Percentiles rank a stretch among this genome's conserved stretches.
Evolutionary conservation across 2,113 vertebrate genomes (phyloP).

Genomic region (Catharus fuscescens): DNA sequence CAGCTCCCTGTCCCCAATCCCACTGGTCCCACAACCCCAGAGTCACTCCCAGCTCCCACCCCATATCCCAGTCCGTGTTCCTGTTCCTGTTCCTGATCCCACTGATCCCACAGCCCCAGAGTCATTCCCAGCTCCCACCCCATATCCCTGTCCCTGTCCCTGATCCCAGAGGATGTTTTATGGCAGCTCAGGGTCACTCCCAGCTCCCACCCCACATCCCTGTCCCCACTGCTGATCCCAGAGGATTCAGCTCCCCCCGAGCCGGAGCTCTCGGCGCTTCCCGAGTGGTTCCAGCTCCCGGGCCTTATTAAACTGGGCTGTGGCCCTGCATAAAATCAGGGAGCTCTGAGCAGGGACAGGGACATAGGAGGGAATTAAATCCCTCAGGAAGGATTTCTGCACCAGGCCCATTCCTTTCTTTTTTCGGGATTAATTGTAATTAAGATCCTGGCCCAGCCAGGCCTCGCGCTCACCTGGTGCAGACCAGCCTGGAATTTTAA

Average conservation of each 20-base stretch:
- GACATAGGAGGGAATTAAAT: conserved; percentile 44
- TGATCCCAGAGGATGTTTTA: background rate
- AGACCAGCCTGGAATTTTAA: conserved; percentile 18
- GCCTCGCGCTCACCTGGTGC: background rate
- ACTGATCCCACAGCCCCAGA: too few relatives aligned
- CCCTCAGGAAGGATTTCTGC: conserved; percentile 47
- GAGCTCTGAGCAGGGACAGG: background rate
- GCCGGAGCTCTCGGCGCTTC: accelerated
- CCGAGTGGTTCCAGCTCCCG: background rate
- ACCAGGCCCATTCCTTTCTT: background rate
- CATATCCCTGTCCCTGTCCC: background rate
- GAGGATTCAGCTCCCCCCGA: background rate
- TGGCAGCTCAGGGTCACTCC: too few relatives aligned
- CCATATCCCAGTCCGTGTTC: too few relatives aligned
- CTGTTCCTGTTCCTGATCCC: too few relatives aligned
- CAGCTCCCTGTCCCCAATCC: too few relatives aligned
- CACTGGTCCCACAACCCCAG: too few relatives aligned
- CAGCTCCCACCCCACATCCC: background rate
- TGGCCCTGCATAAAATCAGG: conserved; percentile 64
- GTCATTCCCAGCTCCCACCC: background rate
- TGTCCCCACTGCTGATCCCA: accelerated
- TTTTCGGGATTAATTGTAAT: conserved; percentile 57
- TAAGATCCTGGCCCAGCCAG: conserved; percentile 9
- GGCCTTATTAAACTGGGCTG: background rate
- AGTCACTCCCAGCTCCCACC: too few relatives aligned